phyloP scores from a whole-genome alignment of 2,888 invertebrate species.

The Augiades crinisus region DNA sequence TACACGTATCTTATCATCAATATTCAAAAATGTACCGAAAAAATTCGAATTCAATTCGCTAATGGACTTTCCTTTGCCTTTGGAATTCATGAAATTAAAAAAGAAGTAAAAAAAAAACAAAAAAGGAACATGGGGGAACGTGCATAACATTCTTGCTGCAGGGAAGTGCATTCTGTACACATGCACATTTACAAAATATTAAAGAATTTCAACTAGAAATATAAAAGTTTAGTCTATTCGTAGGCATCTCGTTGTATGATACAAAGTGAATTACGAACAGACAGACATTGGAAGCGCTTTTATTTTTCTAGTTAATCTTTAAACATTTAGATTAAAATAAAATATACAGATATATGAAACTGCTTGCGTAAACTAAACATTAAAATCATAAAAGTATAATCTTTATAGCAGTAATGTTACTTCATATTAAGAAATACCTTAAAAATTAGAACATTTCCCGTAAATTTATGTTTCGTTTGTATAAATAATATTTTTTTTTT shows the following conservation, averaged over 20 bases:
- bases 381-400: too few species aligned
- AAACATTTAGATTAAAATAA: slow-evolving; percentile 42
- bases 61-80: slow-evolving; percentile 68
- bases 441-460: background rate
- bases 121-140: slow-evolving; percentile 55
- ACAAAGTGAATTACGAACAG: slow-evolving; percentile 15
- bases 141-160: slow-evolving; percentile 75
- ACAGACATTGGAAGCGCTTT: slow-evolving; percentile 7
- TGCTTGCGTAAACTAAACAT: slow-evolving; percentile 34
- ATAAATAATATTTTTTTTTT: too few species aligned
- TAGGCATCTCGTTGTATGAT: slow-evolving; percentile 6
- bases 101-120: slow-evolving; percentile 47
- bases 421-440: background rate
- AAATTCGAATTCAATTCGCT: slow-evolving; percentile 51
- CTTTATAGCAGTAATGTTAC: too few species aligned
- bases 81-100: slow-evolving; percentile 55
- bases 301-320: slow-evolving; percentile 36
- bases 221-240: slow-evolving; percentile 17
- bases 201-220: slow-evolving; percentile 46
- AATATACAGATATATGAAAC: slow-evolving; percentile 35
- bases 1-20: slow-evolving; percentile 38
- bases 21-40: slow-evolving; percentile 44
- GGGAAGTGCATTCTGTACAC: slow-evolving; percentile 76
- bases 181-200: slow-evolving; percentile 69
- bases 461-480: too few species aligned